Conservation (phyloP, 2,797 vertebrate genomes). For the Merluccius polli region DNA sequence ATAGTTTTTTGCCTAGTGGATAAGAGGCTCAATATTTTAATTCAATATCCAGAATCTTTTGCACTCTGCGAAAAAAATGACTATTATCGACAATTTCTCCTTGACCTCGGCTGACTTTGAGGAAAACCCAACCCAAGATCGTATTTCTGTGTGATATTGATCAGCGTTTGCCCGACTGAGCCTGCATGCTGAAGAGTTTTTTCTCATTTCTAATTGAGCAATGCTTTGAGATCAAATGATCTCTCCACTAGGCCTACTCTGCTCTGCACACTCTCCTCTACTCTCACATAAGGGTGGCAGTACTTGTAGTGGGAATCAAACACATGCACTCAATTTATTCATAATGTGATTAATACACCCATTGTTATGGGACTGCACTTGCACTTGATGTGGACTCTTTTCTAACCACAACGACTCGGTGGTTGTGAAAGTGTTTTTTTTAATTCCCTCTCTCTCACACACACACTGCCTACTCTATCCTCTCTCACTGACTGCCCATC, state of each 20-base stretch:
- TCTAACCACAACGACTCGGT: constrained; percentile 17
- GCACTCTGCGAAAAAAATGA: constrained; percentile 33
- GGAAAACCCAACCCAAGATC: constrained; percentile 42
- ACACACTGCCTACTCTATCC: background rate
- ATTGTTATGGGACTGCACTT: constrained; percentile 30
- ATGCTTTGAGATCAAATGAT: constrained; percentile 21
- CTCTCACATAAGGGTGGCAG: constrained; percentile 1
- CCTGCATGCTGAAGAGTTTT: constrained; percentile 39
- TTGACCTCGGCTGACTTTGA: constrained; percentile 57
- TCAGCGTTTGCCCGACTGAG: constrained; percentile 49
- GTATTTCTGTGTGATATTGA: constrained; percentile 54
- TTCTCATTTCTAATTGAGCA: constrained; percentile 50
- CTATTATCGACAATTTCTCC: constrained; percentile 43
- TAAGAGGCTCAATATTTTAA: constrained; percentile 7
- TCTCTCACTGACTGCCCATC: background rate
- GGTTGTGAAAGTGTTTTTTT: background rate
- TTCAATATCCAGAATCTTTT: constrained; percentile 31
- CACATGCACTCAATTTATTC: constrained; percentile 45
- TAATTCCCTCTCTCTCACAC: background rate
- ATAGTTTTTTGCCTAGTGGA: background rate
- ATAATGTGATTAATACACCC: constrained; percentile 42
- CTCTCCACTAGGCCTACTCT: background rate
- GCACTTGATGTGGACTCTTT: constrained; percentile 21
- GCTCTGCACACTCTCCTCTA: constrained; percentile 24
- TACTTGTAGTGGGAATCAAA: constrained; percentile 11